Evolutionary conservation across 1,140 invertebrate species (phyloP).

Genomic region (Drosophila ambigua): DNA sequence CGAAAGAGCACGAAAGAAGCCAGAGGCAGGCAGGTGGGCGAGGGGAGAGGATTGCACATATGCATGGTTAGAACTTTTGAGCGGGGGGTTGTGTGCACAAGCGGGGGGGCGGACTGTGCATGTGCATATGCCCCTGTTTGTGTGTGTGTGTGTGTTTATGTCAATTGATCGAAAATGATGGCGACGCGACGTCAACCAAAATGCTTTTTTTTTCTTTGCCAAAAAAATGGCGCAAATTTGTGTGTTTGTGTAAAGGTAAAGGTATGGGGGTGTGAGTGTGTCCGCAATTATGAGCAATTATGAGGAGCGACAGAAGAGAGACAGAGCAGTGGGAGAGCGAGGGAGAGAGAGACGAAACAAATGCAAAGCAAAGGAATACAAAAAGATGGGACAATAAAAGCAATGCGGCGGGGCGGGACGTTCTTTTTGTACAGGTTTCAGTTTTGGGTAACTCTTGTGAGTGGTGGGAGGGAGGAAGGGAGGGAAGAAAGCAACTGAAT

Average conservation of each 20-base stretch:
- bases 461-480: too few relatives aligned
- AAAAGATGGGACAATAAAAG: constrained; percentile 12
- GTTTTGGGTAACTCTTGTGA: too few relatives aligned
- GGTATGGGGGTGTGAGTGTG: constrained; percentile 35
- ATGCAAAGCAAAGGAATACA: constrained; percentile 17
- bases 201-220: neutral
- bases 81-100: too few relatives aligned
- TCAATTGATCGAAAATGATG: constrained; percentile 80
- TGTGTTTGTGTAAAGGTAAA: constrained; percentile 3
- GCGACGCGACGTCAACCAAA: constrained; percentile 49
- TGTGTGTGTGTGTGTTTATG: constrained; percentile 44
- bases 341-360: constrained; percentile 27
- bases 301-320: constrained; percentile 38
- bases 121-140: constrained; percentile 11
- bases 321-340: neutral
- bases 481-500: too few relatives aligned
- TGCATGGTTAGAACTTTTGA: constrained; percentile 39
- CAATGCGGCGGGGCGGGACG: too few relatives aligned
- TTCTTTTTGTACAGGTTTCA: too few relatives aligned
- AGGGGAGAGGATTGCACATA: constrained; percentile 6
- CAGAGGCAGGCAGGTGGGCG: constrained; percentile 27
- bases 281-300: constrained; percentile 79
- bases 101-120: too few relatives aligned
- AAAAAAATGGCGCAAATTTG: constrained; percentile 65
- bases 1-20: constrained; percentile 37